Percentiles rank a stretch among this genome's conserved stretches.
phyloP scores from a whole-genome alignment of 64 coral and sea anemone genomes.

The Montipora efflorescens region DNA sequence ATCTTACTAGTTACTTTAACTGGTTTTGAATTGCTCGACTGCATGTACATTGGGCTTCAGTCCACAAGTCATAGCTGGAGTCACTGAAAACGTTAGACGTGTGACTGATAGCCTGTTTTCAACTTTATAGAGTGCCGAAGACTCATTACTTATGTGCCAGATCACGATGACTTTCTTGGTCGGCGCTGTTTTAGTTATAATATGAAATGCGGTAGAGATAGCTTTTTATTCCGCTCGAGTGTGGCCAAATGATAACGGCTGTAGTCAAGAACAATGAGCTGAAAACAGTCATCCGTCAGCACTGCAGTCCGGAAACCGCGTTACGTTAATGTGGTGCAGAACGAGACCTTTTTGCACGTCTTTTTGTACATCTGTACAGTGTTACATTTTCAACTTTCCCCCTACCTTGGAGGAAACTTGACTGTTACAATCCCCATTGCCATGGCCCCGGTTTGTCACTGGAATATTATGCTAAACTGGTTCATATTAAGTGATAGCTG shows the following conservation, averaged over 20 bases:
- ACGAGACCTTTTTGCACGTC: no score
- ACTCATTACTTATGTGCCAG: neutral
- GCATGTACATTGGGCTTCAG: neutral
- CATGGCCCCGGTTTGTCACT: no score
- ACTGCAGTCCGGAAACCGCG: neutral
- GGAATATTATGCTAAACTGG: no score
- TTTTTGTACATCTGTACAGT: no score
- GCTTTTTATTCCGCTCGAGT: neutral
- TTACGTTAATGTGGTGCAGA: no score
- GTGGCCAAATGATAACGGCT: neutral
- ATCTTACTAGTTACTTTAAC: neutral
- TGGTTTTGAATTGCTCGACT: neutral
- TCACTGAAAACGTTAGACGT: neutral
- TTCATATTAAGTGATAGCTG: no score
- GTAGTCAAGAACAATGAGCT: neutral
- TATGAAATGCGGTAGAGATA: neutral
- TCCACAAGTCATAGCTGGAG: neutral
- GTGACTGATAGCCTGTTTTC: neutral
- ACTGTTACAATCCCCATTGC: no score
- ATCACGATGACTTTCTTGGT: neutral
- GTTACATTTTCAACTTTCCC: no score
- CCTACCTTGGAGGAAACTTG: no score
- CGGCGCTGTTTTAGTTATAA: neutral
- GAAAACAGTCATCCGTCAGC: neutral
- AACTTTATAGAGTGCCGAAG: neutral